Conservation (phyloP, 2,797 vertebrate species). For the Microtus californicus region DNA sequence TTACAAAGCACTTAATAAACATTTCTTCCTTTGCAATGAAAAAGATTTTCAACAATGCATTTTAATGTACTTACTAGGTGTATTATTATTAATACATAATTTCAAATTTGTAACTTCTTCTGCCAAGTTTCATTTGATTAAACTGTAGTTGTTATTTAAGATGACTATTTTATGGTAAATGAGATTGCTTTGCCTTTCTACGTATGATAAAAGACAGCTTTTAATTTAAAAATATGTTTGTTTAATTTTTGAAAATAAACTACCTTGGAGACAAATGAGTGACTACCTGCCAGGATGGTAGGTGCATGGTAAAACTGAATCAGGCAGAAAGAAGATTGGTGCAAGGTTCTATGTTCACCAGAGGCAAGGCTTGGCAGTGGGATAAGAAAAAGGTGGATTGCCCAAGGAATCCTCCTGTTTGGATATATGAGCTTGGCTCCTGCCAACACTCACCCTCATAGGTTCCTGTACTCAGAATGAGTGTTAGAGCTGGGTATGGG, state of each 20-base stretch:
- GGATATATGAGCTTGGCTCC: neutral
- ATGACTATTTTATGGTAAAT: neutral
- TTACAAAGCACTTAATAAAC: neutral
- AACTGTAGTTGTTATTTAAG: neutral
- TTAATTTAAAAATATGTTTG: slow-evolving; percentile 31
- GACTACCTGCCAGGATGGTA: neutral
- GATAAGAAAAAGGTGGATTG: neutral
- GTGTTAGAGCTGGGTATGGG: neutral
- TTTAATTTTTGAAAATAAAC: slow-evolving; percentile 26
- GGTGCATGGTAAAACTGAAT: neutral
- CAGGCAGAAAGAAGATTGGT: neutral
- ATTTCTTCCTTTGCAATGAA: neutral
- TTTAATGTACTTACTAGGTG: neutral
- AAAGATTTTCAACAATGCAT: neutral
- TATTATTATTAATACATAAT: neutral
- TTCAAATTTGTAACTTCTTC: slow-evolving; percentile 24
- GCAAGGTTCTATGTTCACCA: no score
- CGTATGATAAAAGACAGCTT: neutral
- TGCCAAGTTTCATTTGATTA: neutral
- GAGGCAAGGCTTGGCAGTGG: neutral
- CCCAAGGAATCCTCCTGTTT: neutral
- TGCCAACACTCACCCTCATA: neutral
- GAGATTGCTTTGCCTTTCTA: neutral
- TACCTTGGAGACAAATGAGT: neutral
- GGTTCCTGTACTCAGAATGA: neutral